Evolutionary conservation across 2,113 vertebrate genomes (phyloP).

Genomic region (Pseudolaguvia tuberculata): DNA sequence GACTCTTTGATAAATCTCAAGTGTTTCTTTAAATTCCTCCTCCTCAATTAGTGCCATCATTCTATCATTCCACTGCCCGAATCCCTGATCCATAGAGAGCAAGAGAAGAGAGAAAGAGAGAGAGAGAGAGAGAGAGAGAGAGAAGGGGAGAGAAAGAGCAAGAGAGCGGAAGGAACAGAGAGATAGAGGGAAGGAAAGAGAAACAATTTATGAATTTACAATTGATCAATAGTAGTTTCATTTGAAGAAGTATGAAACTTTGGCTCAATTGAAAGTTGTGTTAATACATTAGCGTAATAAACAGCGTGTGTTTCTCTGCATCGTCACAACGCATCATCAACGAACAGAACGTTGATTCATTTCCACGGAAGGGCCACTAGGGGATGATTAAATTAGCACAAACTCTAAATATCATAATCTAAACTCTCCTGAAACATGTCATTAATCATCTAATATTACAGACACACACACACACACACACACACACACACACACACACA

Average conservation of each 20-base stretch:
- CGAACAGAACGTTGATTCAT: not conserved
- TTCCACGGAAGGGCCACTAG: not conserved
- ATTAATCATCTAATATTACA: slow-evolving; percentile 47
- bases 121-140: slow-evolving; percentile 17
- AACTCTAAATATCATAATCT: slow-evolving; percentile 8
- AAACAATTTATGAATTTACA: too few relatives aligned
- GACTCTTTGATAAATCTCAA: slow-evolving; percentile 57
- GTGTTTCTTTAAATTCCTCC: slow-evolving; percentile 61
- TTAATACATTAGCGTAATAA: too few relatives aligned
- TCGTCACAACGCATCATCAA: too few relatives aligned
- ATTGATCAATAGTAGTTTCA: too few relatives aligned
- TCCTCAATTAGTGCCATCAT: slow-evolving; percentile 52
- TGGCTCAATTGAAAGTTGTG: too few relatives aligned
- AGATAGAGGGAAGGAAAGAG: not conserved
- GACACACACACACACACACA: not conserved
- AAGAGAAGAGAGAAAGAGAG: slow-evolving; percentile 10
- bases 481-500: slow-evolving; percentile 29
- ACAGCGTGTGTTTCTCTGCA: not conserved
- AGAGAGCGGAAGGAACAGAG: slow-evolving; percentile 2
- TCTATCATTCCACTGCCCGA: slow-evolving; percentile 45
- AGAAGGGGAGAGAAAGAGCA: not conserved
- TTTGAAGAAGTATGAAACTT: too few relatives aligned
- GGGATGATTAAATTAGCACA: not conserved
- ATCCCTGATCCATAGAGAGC: slow-evolving; percentile 7
- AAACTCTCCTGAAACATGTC: slow-evolving; percentile 10